Base-by-base conservation (phyloP, 2,888 invertebrate genomes). In the Lingula anatina region DNA sequence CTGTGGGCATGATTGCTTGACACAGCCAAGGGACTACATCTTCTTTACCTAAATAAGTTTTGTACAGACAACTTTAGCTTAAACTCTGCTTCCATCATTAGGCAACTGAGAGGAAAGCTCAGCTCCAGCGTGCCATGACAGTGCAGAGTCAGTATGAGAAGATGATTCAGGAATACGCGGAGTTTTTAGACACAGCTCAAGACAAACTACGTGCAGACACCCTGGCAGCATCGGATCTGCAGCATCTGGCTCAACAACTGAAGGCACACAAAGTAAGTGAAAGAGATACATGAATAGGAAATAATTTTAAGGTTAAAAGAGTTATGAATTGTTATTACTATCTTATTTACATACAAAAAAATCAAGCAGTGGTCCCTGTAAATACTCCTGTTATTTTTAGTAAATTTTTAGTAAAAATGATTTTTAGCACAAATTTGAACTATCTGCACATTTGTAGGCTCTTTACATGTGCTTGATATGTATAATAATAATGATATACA, bases 131-230 rank as follows among this genome's bases (percentile, higher is more conserved):
- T 49, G 65, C 64, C 5, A 58, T 63, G 41, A 65, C 66, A 5
- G 58, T 62, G 9, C 67, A 70, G 51, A 64, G 64, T 44, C 73
- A 75, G 58, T 75, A 74, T 54, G 67, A 70, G 57, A 65, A 65
- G 49, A 59, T 75, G 56, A 59, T 74, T 41, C 57, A 64, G 18
- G 71, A 74, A 52, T 73, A 66, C 49, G 60, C 64, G 15, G 68
- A 71, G 47, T 75, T 68, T 61, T 56, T 75, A 50, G 70, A 70
- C 28, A 69, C 70, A 20, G 73, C 73, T 25, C 61, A 71, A 44
- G 62, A 59, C 39, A 74, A 74, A 53, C 59, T 74, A 37, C 58
- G 56, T 46, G 53, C 60, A 5, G 67, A 67, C 12, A 55, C 60
- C 41, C 55, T 70, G 45, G 54, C 63, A 3, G 66, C 64, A n/a